Evolutionary conservation across 2,888 invertebrate species (phyloP).

Genomic region (Aricia artaxerxes): DNA sequence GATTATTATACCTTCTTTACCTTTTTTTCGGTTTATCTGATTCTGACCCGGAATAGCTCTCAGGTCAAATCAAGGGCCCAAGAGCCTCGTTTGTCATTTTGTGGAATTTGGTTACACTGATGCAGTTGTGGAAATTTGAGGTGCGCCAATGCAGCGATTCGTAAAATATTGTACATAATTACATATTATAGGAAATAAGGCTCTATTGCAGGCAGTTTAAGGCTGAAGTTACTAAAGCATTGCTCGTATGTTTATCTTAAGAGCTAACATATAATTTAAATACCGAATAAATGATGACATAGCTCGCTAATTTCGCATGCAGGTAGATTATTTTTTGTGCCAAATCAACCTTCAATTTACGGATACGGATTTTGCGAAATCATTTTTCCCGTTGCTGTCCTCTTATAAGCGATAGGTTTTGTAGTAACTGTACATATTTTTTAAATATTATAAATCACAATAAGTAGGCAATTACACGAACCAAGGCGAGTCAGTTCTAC

Average conservation of each 20-base stretch:
- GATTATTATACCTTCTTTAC: too few species aligned
- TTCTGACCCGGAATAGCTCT: not conserved
- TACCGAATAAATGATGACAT: constrained; percentile 17
- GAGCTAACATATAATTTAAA: constrained; percentile 14
- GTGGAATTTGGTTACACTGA: not conserved
- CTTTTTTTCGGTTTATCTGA: not conserved
- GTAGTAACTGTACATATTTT: not conserved
- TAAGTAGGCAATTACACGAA: constrained; percentile 1
- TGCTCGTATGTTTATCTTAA: not conserved
- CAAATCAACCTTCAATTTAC: not conserved
- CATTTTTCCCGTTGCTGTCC: not conserved
- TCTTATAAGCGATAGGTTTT: not conserved
- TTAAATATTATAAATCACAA: not conserved
- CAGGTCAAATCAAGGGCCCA: not conserved
- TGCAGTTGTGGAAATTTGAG: not conserved
- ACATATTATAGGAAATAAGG: not conserved
- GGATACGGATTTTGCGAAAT: not conserved
- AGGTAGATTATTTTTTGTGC: constrained; percentile 1
- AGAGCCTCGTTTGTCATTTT: not conserved
- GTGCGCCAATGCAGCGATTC: not conserved
- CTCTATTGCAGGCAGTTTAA: not conserved
- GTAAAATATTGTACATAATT: not conserved
- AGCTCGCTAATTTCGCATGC: constrained; percentile 15
- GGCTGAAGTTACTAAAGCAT: not conserved
- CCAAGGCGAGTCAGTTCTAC: constrained; percentile 1